Evolutionary conservation across 1,140 invertebrate species (phyloP), one percentile per base, ranked within the genome.

Genomic region (Drosophila sp.): DNA sequence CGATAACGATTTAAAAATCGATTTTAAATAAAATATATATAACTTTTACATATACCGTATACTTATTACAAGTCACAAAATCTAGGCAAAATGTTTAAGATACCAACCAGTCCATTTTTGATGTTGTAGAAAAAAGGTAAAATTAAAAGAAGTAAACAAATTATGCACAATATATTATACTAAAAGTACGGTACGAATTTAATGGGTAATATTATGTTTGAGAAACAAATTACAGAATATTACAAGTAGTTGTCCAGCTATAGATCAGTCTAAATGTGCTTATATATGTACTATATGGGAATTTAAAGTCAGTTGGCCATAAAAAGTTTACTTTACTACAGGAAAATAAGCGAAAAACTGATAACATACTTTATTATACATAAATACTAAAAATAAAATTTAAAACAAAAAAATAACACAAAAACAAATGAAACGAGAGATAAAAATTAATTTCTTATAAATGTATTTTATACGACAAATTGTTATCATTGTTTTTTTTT

Each of bases 91-190:
- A 45, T 46, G 18, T 18, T 36, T 18, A 43, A 43, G 41, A 41
- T 53, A 21, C 58, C 50, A 71, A 69, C 65, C 80, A 86, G 81
- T 84, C 82, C 82, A 86, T 86, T 86, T 82, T 86, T 82, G 82
- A 86, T 86, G 82, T 87, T 87, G 79, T 87, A 89, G 69, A 29
- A 16, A 66, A 59, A 53, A 27, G 43, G 58, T 50, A 77, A 21
- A 18, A 51, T 36, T 45, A 58, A 62, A 80, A 13, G 9, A n/a
- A n/a, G n/a, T n/a, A n/a, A 21, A 38, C 45, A 66, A 80, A 64
- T 69, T 70, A 70, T 64, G 34, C 66, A 72, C 69, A 66, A 38
- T 56, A 40, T 72, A 59, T 38, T 38, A 38, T 38, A 38, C 36
- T 13, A n/a, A 13, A 29, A 36, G 36, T 36, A 58, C 54, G 46